Percentiles rank a stretch among this genome's conserved stretches.
phyloP scores from a whole-genome alignment of 1,140 invertebrate species.

The Pentalonia nigronervosa region DNA sequence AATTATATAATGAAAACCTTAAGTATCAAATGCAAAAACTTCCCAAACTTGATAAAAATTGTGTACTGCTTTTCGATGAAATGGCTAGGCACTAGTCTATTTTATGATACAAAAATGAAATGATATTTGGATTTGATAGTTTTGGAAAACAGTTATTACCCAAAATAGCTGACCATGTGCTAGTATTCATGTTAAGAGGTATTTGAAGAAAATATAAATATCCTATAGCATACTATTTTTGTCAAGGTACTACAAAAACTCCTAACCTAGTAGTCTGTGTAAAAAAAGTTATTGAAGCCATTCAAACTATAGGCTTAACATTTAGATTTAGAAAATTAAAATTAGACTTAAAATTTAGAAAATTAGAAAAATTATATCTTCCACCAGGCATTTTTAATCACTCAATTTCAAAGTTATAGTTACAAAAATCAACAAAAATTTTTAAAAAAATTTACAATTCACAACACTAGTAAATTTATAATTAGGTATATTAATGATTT shows the following conservation, averaged over 20 bases:
- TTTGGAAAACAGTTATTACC: background rate
- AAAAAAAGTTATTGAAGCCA: background rate
- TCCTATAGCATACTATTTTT: background rate
- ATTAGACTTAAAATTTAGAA: no score
- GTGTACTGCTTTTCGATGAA: background rate
- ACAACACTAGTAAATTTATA: no score
- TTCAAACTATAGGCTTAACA: background rate
- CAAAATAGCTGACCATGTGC: background rate
- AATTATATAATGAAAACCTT: background rate
- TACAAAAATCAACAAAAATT: no score
- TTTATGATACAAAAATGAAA: background rate
- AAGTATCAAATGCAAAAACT: background rate
- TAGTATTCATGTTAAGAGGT: background rate
- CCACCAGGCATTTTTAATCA: no score
- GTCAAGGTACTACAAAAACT: background rate
- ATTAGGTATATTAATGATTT: no score
- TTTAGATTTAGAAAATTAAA: no score
- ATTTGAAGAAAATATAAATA: background rate
- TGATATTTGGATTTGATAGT: constrained; percentile 14
- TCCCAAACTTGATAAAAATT: background rate
- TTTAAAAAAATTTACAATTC: no score
- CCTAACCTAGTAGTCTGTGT: background rate
- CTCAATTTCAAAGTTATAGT: no score
- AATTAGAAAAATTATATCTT: no score
- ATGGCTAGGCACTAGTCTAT: background rate